A percentile compares a stretch with the other conserved stretches of the same genome.
Evolutionary conservation across 2,113 vertebrate genomes (phyloP).

Genomic region (Urocynchramus pylzowi): DNA sequence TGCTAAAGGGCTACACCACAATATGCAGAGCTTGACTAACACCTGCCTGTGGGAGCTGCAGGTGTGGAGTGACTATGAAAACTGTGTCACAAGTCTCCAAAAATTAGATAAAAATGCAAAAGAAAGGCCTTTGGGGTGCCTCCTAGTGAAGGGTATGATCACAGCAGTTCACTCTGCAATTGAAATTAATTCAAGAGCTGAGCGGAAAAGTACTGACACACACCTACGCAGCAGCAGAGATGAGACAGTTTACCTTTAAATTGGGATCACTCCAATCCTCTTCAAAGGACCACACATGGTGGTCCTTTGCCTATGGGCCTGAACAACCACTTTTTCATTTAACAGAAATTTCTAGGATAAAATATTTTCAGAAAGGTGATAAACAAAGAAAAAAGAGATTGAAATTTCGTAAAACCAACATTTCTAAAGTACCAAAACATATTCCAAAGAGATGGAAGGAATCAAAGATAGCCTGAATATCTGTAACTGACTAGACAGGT

Average conservation of each 20-base stretch:
- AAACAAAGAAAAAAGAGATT: neutral
- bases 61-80: neutral
- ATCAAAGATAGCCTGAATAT: neutral
- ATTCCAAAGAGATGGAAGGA: neutral
- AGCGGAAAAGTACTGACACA: neutral
- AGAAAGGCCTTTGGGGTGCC: neutral
- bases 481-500: neutral
- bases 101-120: neutral
- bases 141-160: neutral
- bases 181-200: neutral
- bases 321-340: neutral
- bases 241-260: neutral
- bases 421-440: neutral
- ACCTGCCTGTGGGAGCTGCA: neutral
- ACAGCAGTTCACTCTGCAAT: neutral
- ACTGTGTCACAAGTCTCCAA: rapidly evolving
- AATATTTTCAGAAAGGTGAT: neutral
- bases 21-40: neutral
- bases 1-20: neutral
- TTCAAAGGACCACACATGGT: neutral
- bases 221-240: neutral
- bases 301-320: neutral
- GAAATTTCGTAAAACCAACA: neutral
- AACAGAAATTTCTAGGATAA: neutral
- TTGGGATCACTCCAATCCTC: neutral